phyloP scores from a whole-genome alignment of 2,888 invertebrate genomes.

The Drosophila cracens region DNA sequence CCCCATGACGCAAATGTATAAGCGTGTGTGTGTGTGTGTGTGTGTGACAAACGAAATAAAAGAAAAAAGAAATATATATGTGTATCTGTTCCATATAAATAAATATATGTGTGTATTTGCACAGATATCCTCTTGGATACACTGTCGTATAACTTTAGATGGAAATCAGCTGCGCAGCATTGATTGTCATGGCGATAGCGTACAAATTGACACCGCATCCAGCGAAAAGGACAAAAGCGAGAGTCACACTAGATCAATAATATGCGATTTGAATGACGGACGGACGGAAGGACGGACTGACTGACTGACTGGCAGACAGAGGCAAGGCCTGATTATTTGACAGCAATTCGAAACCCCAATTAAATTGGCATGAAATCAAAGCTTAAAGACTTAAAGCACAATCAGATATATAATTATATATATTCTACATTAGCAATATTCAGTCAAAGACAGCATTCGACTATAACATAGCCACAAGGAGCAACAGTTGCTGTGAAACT shows the following conservation, averaged over 20 bases:
- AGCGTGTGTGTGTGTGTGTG: conserved; percentile 11
- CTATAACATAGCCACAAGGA: conserved; percentile 21
- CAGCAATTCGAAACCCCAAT: conserved; percentile 41
- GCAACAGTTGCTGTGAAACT: conserved; percentile 47
- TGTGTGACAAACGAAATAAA: conserved; percentile 10
- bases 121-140: conserved; percentile 38
- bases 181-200: conserved; percentile 74
- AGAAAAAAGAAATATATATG: conserved; percentile 7
- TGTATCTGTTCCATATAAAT: conserved; percentile 18
- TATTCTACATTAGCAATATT: conserved; percentile 1
- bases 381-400: conserved; percentile 14
- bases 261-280: conserved; percentile 69
- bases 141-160: conserved; percentile 60
- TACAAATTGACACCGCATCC: conserved; percentile 61
- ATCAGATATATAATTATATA: background rate
- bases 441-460: conserved; percentile 2
- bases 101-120: conserved; percentile 34
- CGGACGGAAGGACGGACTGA: conserved; percentile 10
- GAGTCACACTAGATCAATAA: conserved; percentile 70
- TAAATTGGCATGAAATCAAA: conserved; percentile 55
- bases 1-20: conserved; percentile 17
- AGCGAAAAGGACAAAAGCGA: conserved; percentile 32
- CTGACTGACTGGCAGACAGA: conserved; percentile 17
- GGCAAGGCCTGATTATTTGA: conserved; percentile 47
- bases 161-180: conserved; percentile 66